Evolutionary conservation across 2,888 invertebrate genomes (phyloP).

Genomic region (Camptogramma bilineatum): DNA sequence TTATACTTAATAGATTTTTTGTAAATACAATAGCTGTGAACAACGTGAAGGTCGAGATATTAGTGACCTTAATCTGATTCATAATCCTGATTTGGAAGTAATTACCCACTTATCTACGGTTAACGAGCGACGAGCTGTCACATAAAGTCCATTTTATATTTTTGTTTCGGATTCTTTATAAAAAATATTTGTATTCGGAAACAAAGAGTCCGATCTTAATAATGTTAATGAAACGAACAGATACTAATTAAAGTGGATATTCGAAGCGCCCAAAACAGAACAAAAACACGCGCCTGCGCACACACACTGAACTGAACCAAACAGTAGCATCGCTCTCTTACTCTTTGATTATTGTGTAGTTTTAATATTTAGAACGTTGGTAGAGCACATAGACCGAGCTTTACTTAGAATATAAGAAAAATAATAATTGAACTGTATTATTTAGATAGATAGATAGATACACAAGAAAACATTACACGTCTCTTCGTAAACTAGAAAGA

Average conservation of each 20-base stretch:
- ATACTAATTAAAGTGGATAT: slow-evolving; percentile 36
- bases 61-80: slow-evolving; percentile 11
- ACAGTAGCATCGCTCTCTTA: background rate
- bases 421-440: too few relatives aligned
- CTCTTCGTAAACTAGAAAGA: too few relatives aligned
- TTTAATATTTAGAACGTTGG: too few relatives aligned
- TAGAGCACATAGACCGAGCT: too few relatives aligned
- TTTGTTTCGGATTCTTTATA: slow-evolving; percentile 19
- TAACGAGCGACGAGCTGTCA: slow-evolving; percentile 4
- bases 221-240: slow-evolving; percentile 34
- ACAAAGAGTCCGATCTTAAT: slow-evolving; percentile 28
- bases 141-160: slow-evolving; percentile 21
- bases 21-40: background rate
- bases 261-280: slow-evolving; percentile 30
- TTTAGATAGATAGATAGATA: too few relatives aligned
- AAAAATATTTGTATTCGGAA: slow-evolving; percentile 24
- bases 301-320: background rate
- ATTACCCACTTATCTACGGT: slow-evolving; percentile 1
- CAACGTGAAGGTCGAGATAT: slow-evolving; percentile 3
- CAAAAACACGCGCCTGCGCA: slow-evolving; percentile 13
- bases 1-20: background rate
- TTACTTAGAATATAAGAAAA: too few relatives aligned
- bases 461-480: too few relatives aligned
- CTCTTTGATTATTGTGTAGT: background rate
- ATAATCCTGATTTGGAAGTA: slow-evolving; percentile 11